Evolutionary conservation across 2,113 vertebrate species (phyloP).

Genomic region (Pelmatolapia mariae): DNA sequence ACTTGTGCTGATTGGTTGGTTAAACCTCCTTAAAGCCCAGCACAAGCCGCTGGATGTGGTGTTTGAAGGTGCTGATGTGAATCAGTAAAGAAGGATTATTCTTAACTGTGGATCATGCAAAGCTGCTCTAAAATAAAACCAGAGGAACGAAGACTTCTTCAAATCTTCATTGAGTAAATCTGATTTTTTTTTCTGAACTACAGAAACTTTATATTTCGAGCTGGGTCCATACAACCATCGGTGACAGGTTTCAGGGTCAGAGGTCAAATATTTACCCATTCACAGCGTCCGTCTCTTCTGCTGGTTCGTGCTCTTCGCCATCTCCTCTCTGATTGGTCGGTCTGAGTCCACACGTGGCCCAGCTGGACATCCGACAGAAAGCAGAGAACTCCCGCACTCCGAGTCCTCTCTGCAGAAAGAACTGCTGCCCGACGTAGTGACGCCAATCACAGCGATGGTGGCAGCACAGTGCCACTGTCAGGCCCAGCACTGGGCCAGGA

Average conservation of each 20-base stretch:
- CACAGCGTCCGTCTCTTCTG: slow-evolving; percentile 20
- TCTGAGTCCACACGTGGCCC: slow-evolving; percentile 89
- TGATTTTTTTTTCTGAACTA: background rate
- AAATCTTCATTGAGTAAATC: background rate
- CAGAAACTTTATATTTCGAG: background rate
- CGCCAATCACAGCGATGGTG: slow-evolving; percentile 96
- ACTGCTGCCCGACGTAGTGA: slow-evolving; percentile 90
- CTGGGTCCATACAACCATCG: background rate
- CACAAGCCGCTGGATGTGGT: background rate
- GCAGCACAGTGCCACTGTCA: slow-evolving; percentile 91
- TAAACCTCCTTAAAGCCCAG: background rate
- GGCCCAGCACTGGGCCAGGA: slow-evolving; percentile 5
- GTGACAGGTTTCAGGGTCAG: background rate
- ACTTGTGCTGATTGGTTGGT: background rate
- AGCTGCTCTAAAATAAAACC: background rate
- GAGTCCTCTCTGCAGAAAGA: slow-evolving; percentile 83
- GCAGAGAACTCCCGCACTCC: slow-evolving; percentile 81
- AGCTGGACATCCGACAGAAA: slow-evolving; percentile 94
- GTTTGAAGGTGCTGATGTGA: background rate
- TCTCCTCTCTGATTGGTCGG: background rate
- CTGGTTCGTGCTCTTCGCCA: slow-evolving; percentile 65
- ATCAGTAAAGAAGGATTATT: background rate
- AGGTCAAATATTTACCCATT: slow-evolving; percentile 64
- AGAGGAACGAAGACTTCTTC: background rate
- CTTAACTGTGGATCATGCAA: background rate